Percentiles rank a stretch among this genome's conserved stretches.
These are phyloP conservation scores for Volucella inflata DNA, from an alignment of 2,888 invertebrate species.

Conservation along the genomic window DNA sequence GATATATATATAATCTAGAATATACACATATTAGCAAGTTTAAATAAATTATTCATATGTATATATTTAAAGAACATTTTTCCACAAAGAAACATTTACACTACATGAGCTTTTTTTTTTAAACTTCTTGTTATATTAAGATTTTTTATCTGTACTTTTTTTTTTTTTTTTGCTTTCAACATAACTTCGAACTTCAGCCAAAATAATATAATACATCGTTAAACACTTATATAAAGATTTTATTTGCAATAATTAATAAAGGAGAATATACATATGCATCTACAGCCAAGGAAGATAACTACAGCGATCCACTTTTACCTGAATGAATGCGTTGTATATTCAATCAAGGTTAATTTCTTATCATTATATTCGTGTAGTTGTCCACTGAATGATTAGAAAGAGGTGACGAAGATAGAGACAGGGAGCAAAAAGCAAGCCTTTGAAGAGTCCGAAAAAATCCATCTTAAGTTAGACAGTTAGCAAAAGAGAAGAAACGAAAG, in stretches of 20 bases:
- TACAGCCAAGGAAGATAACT: background rate
- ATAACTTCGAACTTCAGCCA: constrained; percentile 51
- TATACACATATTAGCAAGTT: constrained; percentile 45
- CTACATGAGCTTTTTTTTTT: constrained; percentile 65
- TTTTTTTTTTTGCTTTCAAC: constrained; percentile 1
- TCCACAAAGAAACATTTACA: constrained; percentile 73
- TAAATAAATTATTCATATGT: constrained; percentile 42
- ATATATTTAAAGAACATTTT: constrained; percentile 54
- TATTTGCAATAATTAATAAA: background rate
- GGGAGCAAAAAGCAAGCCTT: too few relatives aligned
- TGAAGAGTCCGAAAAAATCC: too few relatives aligned
- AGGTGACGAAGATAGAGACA: too few relatives aligned
- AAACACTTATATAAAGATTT: constrained; percentile 24
- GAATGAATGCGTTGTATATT: too few relatives aligned
- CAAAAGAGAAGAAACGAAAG: too few relatives aligned
- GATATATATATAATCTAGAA: constrained; percentile 37
- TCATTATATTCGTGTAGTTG: too few relatives aligned
- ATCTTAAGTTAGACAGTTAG: too few relatives aligned
- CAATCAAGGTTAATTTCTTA: too few relatives aligned
- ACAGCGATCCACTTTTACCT: too few relatives aligned
- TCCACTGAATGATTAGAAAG: too few relatives aligned
- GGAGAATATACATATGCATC: constrained; percentile 12
- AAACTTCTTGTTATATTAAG: too few relatives aligned
- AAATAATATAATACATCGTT: constrained; percentile 38
- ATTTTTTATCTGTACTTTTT: constrained; percentile 39